A percentile compares a stretch with the other conserved stretches of the same genome.
Conservation (phyloP, 2,113 vertebrate genomes). For the Danionella cerebrum region DNA sequence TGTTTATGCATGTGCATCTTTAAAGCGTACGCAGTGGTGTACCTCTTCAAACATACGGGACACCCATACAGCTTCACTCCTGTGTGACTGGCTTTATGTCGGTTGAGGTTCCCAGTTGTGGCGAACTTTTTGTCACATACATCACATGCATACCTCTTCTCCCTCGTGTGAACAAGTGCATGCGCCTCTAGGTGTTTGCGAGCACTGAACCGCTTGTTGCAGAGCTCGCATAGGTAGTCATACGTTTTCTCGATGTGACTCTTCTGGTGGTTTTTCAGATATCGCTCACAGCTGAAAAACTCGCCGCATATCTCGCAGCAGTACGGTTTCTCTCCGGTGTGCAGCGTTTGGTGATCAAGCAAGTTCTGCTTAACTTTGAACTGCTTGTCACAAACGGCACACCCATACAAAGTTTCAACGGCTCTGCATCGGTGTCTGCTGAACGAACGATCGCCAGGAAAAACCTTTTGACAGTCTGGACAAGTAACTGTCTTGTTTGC, state of each 20-base stretch:
- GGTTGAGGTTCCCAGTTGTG: conserved; percentile 60
- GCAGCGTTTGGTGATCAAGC: conserved; percentile 20
- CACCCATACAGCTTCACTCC: conserved; percentile 60
- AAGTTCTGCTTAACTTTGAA: conserved; percentile 32
- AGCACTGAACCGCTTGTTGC: conserved; percentile 53
- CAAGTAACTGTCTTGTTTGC: conserved; percentile 21
- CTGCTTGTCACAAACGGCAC: conserved; percentile 51
- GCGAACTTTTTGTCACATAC: conserved; percentile 67
- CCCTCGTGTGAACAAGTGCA: conserved; percentile 27
- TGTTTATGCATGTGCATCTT: conserved; percentile 63
- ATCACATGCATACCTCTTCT: conserved; percentile 51
- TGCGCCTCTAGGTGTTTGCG: conserved; percentile 21
- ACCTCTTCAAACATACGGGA: conserved; percentile 62
- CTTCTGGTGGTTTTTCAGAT: conserved; percentile 47
- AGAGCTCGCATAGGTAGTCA: conserved; percentile 56
- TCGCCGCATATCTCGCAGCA: conserved; percentile 51
- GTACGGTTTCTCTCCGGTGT: conserved; percentile 33
- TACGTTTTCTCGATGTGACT: conserved; percentile 33
- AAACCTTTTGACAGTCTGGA: conserved; percentile 36
- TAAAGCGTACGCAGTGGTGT: conserved; percentile 63
- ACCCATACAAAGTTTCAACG: conserved; percentile 42
- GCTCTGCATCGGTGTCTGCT: conserved; percentile 46
- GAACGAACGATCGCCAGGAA: conserved; percentile 26
- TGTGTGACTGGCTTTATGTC: conserved; percentile 62
- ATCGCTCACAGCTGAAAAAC: conserved; percentile 42